Base-by-base conservation (phyloP, 35 echinoderm and acorn worm genomes). In the Antedon bifida region DNA sequence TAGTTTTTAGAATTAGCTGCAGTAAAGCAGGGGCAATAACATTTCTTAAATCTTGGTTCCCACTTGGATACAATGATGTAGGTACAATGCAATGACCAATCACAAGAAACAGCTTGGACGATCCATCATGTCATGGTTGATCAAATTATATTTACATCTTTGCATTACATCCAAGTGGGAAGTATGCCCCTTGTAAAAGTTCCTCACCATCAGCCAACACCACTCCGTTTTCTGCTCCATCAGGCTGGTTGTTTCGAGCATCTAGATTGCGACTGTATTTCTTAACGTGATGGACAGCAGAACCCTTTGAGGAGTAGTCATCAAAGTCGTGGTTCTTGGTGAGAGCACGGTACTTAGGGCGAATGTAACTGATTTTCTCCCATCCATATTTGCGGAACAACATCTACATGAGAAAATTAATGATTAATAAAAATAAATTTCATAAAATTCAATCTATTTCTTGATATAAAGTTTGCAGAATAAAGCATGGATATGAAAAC, bases 371-470 rank as follows among this genome's bases (percentile, higher is more conserved):
- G 34, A 81, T 83, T 35, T 97, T 97, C 73, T 89, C 82, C 94
- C 94, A 97, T 81, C 94, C 94, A 46, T 97, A 97, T 74, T 97
- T 97, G n/a, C 94, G 87, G 94, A 97, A 97, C 19, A 97, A 77
- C 30, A 97, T 87, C 94, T 92, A 56, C 12, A 31, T 33, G 0
- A 19, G 36, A 0, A 88, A 35, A 85, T 16, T 2, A 75, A n/a
- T 1, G 32, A n/a, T n/a, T n/a, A n/a, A n/a, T n/a, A n/a, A n/a
- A n/a, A 86, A 79, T 16, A 45, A 21, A 39, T 82, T 35, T 82
- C 31, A 14, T 21, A 0, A 2, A n/a, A 79, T n/a, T 19, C 21
- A 0, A 79, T 19, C 21, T n/a, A 0, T 19, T 19, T 33, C n/a
- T n/a, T n/a, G n/a, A n/a, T n/a, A n/a, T n/a, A n/a, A n/a, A n/a